These are phyloP conservation scores for Rhynchomys soricoides DNA, from an alignment of 2,113 vertebrate species.

Conservation along the genomic window DNA sequence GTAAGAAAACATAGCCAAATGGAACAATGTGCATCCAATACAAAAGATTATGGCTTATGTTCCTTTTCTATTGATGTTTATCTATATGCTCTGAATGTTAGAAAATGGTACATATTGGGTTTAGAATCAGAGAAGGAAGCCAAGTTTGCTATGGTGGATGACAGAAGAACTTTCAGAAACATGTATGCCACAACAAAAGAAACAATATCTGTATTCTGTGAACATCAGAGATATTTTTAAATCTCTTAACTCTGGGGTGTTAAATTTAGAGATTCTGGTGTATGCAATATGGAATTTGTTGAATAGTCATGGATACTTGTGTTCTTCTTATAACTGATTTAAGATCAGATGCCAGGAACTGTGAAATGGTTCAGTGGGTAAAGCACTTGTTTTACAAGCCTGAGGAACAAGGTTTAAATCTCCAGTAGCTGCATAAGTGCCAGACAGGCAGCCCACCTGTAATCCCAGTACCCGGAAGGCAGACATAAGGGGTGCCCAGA, in stretches of 20 bases:
- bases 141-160: neutral
- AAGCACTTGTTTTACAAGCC: neutral
- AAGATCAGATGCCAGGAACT: neutral
- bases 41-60: neutral
- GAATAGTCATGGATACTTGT: neutral
- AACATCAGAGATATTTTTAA: neutral
- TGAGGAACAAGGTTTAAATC: neutral
- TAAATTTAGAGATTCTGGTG: neutral
- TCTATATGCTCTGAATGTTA: neutral
- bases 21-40: neutral
- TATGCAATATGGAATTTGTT: neutral
- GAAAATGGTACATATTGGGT: neutral
- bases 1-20: neutral
- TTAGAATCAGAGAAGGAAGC: neutral
- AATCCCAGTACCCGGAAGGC: neutral
- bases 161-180: neutral
- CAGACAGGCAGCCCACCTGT: neutral
- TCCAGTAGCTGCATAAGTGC: neutral
- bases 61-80: constrained; percentile 8
- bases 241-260: neutral
- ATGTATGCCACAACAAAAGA: neutral
- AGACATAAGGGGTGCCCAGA: neutral
- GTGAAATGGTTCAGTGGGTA: neutral
- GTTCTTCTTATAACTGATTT: neutral
- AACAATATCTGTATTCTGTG: neutral